Evolutionary conservation across 2,113 vertebrate species (phyloP).

Genomic region (Macquaria ambigua): DNA sequence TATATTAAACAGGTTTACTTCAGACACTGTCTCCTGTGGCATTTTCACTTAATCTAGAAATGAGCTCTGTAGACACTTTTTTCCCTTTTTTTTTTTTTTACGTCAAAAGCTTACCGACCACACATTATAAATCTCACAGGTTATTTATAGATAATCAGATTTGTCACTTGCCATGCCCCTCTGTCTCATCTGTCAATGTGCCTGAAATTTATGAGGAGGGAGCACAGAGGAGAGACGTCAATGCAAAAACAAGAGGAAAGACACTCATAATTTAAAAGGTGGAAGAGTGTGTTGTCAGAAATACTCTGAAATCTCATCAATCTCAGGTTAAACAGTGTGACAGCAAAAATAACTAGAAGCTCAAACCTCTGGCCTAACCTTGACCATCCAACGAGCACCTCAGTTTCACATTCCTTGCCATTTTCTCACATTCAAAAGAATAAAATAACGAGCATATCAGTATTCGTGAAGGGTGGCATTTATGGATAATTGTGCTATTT

Average conservation of each 20-base stretch:
- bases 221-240: neutral
- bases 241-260: slow-evolving; percentile 2
- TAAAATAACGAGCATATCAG: neutral
- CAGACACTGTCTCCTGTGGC: too few relatives aligned
- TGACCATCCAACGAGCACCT: neutral
- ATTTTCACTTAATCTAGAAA: neutral
- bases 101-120: neutral
- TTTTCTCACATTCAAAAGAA: neutral
- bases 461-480: neutral
- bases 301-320: slow-evolving; percentile 23
- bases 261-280: neutral
- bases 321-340: slow-evolving; percentile 34
- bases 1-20: neutral
- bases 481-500: neutral
- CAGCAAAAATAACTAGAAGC: slow-evolving; percentile 8
- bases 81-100: neutral
- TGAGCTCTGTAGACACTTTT: too few relatives aligned
- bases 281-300: slow-evolving; percentile 29
- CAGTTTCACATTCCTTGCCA: neutral
- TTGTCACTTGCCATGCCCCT: slow-evolving; percentile 6
- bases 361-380: neutral
- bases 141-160: slow-evolving; percentile 22
- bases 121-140: neutral
- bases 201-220: neutral
- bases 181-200: neutral